Base-by-base conservation (phyloP, 2,797 vertebrate species). In the Manis javanica region DNA sequence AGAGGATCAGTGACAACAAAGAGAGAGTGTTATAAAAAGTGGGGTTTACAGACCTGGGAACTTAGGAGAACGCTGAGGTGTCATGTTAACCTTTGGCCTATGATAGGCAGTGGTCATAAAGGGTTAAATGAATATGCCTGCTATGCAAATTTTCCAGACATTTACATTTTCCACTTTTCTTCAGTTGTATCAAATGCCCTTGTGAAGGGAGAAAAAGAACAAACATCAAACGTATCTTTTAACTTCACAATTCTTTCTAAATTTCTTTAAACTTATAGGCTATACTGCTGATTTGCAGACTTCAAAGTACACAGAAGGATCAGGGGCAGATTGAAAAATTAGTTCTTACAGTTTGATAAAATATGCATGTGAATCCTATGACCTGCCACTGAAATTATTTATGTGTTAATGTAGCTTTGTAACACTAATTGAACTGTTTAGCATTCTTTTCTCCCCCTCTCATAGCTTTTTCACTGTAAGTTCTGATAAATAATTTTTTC, bases 211-310 rank as follows among this genome's bases (percentile, higher is more conserved):
- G 95, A 98, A 98, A 98, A 98, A 98, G 98, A 98, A 98, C 98
- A 99, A 98, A 98, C 98, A 99, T 99, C 98, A 99, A 99, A 99
- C 98, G 98, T 98, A 98, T 96, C 99, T 99, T 99, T 99, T 98
- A 99, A 99, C 98, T 98, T 98, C 21, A 87, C 98, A 98, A 98
- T 98, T 99, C 98, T 99, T 98, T 99, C 98, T 98, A 98, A 98
- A 98, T 98, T 98, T 98, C 98, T 99, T 99, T 98, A 99, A 98
- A 99, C 98, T 98, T 99, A 98, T 98, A 98, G 98, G 98, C 98
- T 98, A 98, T 98, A 98, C 98, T 98, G 98, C 98, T 98, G 98
- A 98, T 98, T 98, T 98, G 98, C 98, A 98, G 91, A 98, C 98
- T 98, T 99, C 98, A 99, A 99, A 99, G 98, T 97, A 92, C 90